Evolutionary conservation across 2,113 vertebrate genomes (phyloP).

Genomic region (Marcusenius ussheri): DNA sequence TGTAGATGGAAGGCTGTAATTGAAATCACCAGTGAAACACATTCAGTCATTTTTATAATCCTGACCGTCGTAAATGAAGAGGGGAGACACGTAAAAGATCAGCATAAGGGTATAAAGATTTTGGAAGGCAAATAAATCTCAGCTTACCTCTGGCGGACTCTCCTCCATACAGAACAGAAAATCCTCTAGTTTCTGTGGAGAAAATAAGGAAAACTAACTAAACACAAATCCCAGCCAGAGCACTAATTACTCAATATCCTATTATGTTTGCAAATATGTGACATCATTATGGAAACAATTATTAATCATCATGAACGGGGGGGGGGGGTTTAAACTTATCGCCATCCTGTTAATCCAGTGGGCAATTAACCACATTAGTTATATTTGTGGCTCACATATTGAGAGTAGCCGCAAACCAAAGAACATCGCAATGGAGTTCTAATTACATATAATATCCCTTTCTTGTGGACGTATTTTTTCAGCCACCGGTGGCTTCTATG

Average conservation of each 20-base stretch:
- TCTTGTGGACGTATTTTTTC: not conserved
- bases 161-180: constrained; percentile 68
- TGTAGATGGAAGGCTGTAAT: not conserved
- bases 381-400: constrained; percentile 35
- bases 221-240: constrained; percentile 30
- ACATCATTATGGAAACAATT: constrained; percentile 42
- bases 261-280: constrained; percentile 40
- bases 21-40: not conserved
- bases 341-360: constrained; percentile 33
- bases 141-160: constrained; percentile 54
- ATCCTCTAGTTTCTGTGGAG: constrained; percentile 63
- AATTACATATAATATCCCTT: constrained; percentile 15
- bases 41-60: not conserved
- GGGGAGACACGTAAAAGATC: not conserved
- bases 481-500: not conserved
- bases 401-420: constrained; percentile 36
- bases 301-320: constrained; percentile 47
- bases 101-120: not conserved
- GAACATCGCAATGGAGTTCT: not conserved
- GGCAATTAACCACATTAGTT: constrained; percentile 44
- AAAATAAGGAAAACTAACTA: not conserved
- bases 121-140: not conserved
- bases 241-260: constrained; percentile 54
- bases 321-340: constrained; percentile 41
- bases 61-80: not conserved